A percentile compares a stretch with the other conserved stretches of the same genome.
phyloP scores from a whole-genome alignment of 1,140 invertebrate species.

The Platorchestia sp. region DNA sequence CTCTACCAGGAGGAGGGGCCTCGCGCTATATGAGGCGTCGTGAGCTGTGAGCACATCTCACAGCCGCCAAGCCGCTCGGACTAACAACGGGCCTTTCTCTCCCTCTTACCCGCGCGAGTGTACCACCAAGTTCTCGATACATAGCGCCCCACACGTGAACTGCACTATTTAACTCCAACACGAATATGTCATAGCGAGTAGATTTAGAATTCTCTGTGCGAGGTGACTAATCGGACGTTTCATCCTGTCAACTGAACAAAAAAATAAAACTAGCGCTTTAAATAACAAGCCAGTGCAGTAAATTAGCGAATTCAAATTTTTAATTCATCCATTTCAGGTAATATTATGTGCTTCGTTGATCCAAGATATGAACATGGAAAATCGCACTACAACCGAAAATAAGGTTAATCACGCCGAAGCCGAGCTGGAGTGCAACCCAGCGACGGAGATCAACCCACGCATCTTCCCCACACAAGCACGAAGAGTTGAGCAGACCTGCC shows the following conservation, averaged over 20 bases:
- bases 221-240: neutral
- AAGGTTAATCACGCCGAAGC: neutral
- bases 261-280: neutral
- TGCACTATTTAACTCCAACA: neutral
- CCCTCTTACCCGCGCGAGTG: neutral
- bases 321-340: neutral
- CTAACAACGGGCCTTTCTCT: neutral
- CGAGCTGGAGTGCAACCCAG: neutral
- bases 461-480: neutral
- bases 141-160: neutral
- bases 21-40: conserved; percentile 60
- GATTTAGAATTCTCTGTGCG: neutral
- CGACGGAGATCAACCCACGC: neutral
- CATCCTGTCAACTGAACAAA: neutral
- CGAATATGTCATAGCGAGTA: neutral
- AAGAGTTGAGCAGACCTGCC: neutral
- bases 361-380: neutral
- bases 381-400: neutral
- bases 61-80: conserved; percentile 54
- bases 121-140: neutral
- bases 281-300: neutral
- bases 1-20: conserved; percentile 61
- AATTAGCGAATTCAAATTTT: neutral
- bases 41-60: neutral
- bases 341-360: neutral